These are phyloP conservation scores for Frieseomelitta varia DNA, from an alignment of 1,140 invertebrate genomes.

Conservation along the genomic window DNA sequence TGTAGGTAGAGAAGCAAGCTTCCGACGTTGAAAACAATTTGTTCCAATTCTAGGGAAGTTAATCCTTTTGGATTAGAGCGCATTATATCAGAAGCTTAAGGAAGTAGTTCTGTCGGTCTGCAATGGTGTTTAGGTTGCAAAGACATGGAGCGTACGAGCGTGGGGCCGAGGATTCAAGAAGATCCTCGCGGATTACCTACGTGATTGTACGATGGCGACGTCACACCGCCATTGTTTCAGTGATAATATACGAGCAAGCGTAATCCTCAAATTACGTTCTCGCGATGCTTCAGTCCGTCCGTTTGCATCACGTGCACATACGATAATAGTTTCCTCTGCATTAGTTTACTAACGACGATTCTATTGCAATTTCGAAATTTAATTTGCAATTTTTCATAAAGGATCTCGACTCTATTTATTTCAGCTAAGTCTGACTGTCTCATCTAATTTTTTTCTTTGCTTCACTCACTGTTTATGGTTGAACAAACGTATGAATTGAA, in stretches of 20 bases:
- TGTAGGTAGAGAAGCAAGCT: neutral
- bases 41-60: slow-evolving; percentile 52
- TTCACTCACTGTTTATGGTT: no score
- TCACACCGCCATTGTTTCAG: slow-evolving; percentile 64
- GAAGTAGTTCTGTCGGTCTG: slow-evolving; percentile 13
- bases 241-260: slow-evolving; percentile 69
- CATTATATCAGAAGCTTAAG: slow-evolving; percentile 56
- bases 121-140: slow-evolving; percentile 32
- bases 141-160: slow-evolving; percentile 1
- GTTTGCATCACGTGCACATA: slow-evolving; percentile 49
- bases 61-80: slow-evolving; percentile 60
- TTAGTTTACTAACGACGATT: slow-evolving; percentile 66
- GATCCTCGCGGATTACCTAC: slow-evolving; percentile 72
- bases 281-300: slow-evolving; percentile 61
- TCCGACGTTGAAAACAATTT: slow-evolving; percentile 51
- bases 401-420: neutral
- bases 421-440: no score
- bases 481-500: neutral
- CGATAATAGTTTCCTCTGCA: slow-evolving; percentile 69
- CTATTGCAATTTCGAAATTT: neutral
- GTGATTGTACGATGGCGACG: slow-evolving; percentile 71
- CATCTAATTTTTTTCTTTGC: no score
- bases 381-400: neutral
- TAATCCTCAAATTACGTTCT: slow-evolving; percentile 74
- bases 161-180: slow-evolving; percentile 62